phyloP scores from a whole-genome alignment of 2,797 vertebrate genomes.

The Bradypodion ventrale region DNA sequence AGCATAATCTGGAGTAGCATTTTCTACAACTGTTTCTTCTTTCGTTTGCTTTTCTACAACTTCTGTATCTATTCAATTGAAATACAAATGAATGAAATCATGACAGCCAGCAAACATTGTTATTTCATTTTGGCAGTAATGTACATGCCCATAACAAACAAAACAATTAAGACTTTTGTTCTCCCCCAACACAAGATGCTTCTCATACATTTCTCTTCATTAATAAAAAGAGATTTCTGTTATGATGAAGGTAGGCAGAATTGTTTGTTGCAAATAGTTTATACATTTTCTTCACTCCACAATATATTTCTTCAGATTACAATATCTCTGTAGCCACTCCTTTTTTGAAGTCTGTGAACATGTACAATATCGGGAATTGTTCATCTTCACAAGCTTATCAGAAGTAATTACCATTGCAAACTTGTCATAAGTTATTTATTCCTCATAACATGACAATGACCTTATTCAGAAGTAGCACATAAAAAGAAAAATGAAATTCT shows the following conservation, averaged over 20 bases:
- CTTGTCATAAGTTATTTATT: too few species aligned
- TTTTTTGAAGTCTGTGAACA: background rate
- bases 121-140: background rate
- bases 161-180: background rate
- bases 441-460: background rate
- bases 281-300: background rate
- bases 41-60: slow-evolving; percentile 91
- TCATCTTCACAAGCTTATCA: background rate
- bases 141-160: background rate
- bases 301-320: background rate
- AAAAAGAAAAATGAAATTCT: background rate
- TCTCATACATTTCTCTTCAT: background rate
- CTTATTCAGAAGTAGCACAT: background rate
- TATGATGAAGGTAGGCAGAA: background rate
- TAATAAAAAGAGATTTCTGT: background rate
- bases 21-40: slow-evolving; percentile 94
- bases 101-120: background rate
- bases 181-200: background rate
- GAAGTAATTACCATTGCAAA: background rate
- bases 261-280: background rate
- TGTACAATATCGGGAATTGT: too few species aligned
- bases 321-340: background rate
- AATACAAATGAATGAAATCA: background rate
- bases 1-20: slow-evolving; percentile 95
- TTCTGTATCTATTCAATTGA: slow-evolving; percentile 82